Base-by-base conservation (phyloP, 2,888 invertebrate species). In the Campoplex capitator region DNA sequence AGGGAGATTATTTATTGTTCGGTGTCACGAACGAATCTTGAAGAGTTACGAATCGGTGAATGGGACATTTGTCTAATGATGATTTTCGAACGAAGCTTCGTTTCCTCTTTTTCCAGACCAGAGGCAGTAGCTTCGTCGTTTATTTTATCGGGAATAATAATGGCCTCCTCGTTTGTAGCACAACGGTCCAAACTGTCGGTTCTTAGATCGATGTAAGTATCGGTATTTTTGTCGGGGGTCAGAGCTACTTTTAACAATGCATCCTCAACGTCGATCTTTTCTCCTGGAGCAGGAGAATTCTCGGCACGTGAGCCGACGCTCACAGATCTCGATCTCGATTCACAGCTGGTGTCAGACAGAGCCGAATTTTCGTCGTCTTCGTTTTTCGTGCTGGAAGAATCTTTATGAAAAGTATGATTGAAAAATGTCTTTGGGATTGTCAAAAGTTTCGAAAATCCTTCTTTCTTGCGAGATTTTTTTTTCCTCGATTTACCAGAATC, bases 401-500 rank as follows among this genome's bases (percentile, higher is more conserved):
- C 90, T 54, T 91, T 93, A 75, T 92, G 91, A 86, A 94, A 94
- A n/a, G 92, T 91, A n/a, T 83, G 91, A 70, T 93, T 92, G 70
- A 94, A 93, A 16, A 94, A 91, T 58, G 89, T 93, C 56, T 93
- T 94, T 8, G 94, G 94, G 38, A 94, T 92, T 0, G 93, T 92
- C 48, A 94, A 85, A 0, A 94, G 83, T 83, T 93, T 94, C 0
- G 93, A 91, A 51, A 94, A 92, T 16, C 93, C 90, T 4, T 93
- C 93, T 48, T 92, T 93, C 16, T 91, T 90, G 13, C 90, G 89
- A 2, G 90, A 83, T 74, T 90, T 91, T 54, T 91, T 92, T 42
- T 89, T 89, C 75, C 82, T 90, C 0, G 86, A 68, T 71, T 87
- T 90, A 0, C 88, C 84, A 4, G 85, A 82, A 3, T 91, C 91